Conservation (phyloP, 2,888 invertebrate genomes). For the Embidobia sp. region DNA sequence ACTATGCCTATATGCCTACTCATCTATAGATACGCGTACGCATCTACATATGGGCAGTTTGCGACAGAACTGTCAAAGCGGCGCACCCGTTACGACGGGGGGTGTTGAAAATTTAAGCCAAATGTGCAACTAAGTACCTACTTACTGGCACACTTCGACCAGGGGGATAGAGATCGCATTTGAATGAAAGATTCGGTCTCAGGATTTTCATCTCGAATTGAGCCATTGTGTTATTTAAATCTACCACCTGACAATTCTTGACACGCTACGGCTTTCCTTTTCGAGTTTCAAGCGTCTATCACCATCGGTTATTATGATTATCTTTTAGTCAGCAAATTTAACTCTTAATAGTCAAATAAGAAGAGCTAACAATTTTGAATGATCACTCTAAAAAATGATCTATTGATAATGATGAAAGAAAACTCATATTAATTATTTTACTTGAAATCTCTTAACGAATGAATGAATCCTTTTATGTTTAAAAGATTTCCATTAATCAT, state of each 20-base stretch:
- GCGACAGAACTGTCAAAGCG: conserved; percentile 41
- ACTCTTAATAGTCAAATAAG: conserved; percentile 38
- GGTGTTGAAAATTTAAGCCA: conserved; percentile 76
- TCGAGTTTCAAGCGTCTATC: conserved; percentile 68
- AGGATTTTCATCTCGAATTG: conserved; percentile 77
- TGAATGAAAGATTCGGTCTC: conserved; percentile 78
- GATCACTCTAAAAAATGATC: too few species aligned
- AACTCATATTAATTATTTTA: too few species aligned
- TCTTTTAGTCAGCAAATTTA: conserved; percentile 18
- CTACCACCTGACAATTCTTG: conserved; percentile 77
- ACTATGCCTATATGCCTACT: conserved; percentile 51
- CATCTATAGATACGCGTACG: conserved; percentile 34
- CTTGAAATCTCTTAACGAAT: too few species aligned
- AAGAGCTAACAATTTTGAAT: too few species aligned
- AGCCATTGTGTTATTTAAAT: conserved; percentile 77
- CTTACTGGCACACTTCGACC: conserved; percentile 77
- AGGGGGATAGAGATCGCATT: conserved; percentile 76
- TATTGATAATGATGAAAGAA: too few species aligned
- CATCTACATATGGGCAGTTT: conserved; percentile 45
- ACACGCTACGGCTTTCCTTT: conserved; percentile 73
- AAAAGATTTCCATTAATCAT: too few species aligned
- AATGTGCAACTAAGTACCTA: conserved; percentile 81
- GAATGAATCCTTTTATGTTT: too few species aligned
- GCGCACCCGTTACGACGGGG: conserved; percentile 34
- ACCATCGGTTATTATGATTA: conserved; percentile 21